Percentiles rank a stretch among this genome's conserved stretches.
phyloP scores from a whole-genome alignment of 2,113 vertebrate genomes.

The Otolemur garnettii region DNA sequence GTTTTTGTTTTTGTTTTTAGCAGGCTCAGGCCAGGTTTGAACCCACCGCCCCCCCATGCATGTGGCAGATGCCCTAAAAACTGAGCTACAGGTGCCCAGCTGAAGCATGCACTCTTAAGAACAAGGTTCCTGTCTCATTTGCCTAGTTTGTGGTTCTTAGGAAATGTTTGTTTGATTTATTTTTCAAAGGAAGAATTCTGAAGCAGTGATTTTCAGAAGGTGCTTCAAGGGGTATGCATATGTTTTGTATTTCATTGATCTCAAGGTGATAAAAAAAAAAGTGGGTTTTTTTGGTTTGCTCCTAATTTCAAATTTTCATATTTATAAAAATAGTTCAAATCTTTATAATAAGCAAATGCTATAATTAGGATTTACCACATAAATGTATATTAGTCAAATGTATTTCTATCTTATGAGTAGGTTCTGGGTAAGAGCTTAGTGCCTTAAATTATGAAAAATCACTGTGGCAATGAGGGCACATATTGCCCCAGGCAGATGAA shows the following conservation, averaged over 20 bases:
- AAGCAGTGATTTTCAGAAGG: neutral
- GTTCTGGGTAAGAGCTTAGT: neutral
- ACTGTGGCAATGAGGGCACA: slow-evolving; percentile 10
- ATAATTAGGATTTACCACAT: slow-evolving; percentile 40
- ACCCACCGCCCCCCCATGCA: too few relatives aligned
- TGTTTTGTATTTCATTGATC: slow-evolving; percentile 59
- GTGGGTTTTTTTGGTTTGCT: neutral
- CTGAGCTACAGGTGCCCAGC: too few relatives aligned
- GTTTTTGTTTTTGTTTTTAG: too few relatives aligned
- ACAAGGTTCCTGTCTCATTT: neutral
- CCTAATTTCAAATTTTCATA: slow-evolving; percentile 57
- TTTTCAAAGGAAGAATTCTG: neutral
- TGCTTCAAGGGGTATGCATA: neutral
- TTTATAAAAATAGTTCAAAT: slow-evolving; percentile 48
- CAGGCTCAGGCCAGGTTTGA: too few relatives aligned
- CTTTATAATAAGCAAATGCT: slow-evolving; percentile 23
- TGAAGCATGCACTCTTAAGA: neutral
- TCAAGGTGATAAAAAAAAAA: slow-evolving; percentile 35
- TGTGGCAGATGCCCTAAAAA: too few relatives aligned
- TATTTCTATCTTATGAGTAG: slow-evolving; percentile 40
- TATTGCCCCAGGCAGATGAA: slow-evolving; percentile 25
- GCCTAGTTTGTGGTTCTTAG: neutral
- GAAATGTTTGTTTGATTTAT: neutral
- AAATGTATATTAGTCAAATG: slow-evolving; percentile 4
- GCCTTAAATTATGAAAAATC: slow-evolving; percentile 45